Evolutionary conservation across 2,888 invertebrate genomes (phyloP).

Genomic region (Galeruca laticollis): DNA sequence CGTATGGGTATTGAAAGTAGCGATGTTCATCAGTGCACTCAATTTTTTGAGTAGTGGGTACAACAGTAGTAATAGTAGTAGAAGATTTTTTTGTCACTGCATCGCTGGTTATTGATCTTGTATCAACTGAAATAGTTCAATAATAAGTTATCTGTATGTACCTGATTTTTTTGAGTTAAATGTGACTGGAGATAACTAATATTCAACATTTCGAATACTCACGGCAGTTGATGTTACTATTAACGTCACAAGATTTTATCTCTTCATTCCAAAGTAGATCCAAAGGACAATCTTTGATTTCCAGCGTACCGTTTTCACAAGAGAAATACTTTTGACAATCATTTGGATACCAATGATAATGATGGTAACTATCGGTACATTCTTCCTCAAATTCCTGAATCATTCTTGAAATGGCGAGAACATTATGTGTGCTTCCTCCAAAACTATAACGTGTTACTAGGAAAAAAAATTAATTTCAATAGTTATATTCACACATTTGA

Average conservation of each 20-base stretch:
- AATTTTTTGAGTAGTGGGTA: neutral
- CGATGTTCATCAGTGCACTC: neutral
- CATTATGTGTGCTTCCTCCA: neutral
- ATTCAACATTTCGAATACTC: neutral
- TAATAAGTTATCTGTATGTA: too few species aligned
- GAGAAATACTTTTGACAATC: constrained; percentile 16
- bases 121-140: too few species aligned
- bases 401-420: neutral
- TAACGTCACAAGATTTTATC: constrained; percentile 14
- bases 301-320: neutral
- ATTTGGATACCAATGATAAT: constrained; percentile 16
- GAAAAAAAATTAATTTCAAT: neutral
- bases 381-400: neutral
- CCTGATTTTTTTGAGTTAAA: too few species aligned
- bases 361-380: neutral
- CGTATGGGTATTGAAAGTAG: constrained; percentile 7
- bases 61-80: neutral
- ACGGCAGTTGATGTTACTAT: constrained; percentile 13
- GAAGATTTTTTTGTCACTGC: too few species aligned
- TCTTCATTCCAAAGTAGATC: constrained; percentile 18
- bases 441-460: neutral
- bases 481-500: too few species aligned
- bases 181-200: too few species aligned
- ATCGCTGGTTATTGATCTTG: too few species aligned
- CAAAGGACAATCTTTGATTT: neutral